Conservation (phyloP, 2,113 vertebrate species). For the Cichladusa arquata region DNA sequence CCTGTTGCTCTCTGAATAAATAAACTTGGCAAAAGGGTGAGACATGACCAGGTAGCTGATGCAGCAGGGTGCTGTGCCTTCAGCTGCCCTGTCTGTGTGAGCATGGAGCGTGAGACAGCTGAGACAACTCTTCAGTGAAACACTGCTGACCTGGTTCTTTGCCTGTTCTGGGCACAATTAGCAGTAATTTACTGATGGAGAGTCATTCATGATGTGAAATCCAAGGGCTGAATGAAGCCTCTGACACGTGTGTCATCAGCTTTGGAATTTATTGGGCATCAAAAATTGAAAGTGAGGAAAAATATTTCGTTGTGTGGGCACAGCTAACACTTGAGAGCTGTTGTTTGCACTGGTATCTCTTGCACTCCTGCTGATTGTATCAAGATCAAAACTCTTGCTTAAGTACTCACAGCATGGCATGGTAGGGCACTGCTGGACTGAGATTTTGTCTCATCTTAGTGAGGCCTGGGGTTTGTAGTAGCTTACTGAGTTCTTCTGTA, state of each 20-base stretch:
- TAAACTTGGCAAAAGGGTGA: background rate
- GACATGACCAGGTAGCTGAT: background rate
- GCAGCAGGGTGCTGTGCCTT: background rate
- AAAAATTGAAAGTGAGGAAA: background rate
- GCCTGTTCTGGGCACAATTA: background rate
- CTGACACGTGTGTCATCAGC: background rate
- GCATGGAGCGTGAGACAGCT: fast-evolving
- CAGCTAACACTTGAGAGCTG: background rate
- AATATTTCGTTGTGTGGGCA: background rate
- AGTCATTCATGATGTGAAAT: background rate
- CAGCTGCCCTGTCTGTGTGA: background rate
- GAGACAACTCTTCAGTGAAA: background rate
- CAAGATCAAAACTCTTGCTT: background rate
- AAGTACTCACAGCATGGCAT: background rate
- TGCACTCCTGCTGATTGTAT: background rate
- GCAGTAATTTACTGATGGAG: background rate
- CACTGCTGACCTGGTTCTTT: background rate
- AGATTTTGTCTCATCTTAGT: background rate
- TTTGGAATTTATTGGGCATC: background rate
- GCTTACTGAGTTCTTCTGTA: background rate
- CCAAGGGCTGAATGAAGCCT: background rate
- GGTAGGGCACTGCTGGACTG: background rate
- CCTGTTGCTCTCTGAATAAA: background rate
- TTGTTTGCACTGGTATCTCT: background rate
- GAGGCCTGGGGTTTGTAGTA: background rate